Percentiles rank a stretch among this genome's conserved stretches.
phyloP scores from a whole-genome alignment of 2,888 invertebrate species.

The Dascillus cervinus region DNA sequence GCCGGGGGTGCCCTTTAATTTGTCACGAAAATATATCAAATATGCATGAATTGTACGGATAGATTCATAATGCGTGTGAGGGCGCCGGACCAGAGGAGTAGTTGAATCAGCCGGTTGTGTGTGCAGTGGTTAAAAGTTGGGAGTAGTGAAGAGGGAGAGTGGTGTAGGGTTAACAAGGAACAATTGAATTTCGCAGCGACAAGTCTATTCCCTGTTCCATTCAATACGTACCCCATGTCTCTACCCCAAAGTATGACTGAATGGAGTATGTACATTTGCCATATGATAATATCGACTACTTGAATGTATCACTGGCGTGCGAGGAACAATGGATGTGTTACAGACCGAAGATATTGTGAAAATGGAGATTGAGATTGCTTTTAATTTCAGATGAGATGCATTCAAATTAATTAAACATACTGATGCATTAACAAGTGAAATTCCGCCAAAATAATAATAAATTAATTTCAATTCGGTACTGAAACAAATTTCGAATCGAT shows the following conservation, averaged over 20 bases:
- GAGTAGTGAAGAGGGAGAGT: conserved; percentile 23
- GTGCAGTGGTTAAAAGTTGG: conserved; percentile 2
- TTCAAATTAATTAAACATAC: too few species aligned
- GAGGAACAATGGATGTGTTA: too few species aligned
- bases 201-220: conserved; percentile 20
- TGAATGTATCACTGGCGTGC: too few species aligned
- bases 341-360: too few species aligned
- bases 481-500: too few species aligned
- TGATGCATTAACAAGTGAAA: too few species aligned
- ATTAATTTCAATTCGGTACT: too few species aligned
- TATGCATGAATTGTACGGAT: conserved; percentile 41
- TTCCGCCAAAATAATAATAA: too few species aligned
- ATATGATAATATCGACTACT: too few species aligned
- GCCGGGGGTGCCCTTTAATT: conserved; percentile 35
- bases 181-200: conserved; percentile 39
- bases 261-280: neutral
- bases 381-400: too few species aligned
- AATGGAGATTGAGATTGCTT: too few species aligned
- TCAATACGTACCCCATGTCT: neutral
- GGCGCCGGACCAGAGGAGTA: conserved; percentile 24
- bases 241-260: neutral
- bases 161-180: conserved; percentile 44
- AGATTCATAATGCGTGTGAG: conserved; percentile 34
- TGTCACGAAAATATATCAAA: conserved; percentile 43
- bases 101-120: conserved; percentile 4